Evolutionary conservation across 2,888 invertebrate species (phyloP).

Genomic region (Odontomyia ornata): DNA sequence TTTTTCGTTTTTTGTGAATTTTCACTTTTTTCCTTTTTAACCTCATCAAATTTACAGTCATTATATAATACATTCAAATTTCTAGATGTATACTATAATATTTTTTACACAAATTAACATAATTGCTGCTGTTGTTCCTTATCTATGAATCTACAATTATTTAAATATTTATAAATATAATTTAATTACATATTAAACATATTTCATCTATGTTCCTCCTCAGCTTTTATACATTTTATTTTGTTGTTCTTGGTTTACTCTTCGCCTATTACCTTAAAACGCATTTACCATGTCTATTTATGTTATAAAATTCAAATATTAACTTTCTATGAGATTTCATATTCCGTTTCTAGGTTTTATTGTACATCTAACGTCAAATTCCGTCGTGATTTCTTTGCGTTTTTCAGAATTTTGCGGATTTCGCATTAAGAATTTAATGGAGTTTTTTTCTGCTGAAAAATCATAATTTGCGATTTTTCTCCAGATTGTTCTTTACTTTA

Average conservation of each 20-base stretch:
- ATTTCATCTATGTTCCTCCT: not conserved
- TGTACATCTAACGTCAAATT: not conserved
- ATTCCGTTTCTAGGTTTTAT: slow-evolving; percentile 2
- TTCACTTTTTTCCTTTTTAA: not conserved
- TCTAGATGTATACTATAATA: slow-evolving; percentile 1
- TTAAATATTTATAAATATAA: slow-evolving; percentile 42
- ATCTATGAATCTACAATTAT: slow-evolving; percentile 12
- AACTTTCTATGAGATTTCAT: slow-evolving; percentile 34
- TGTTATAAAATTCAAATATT: slow-evolving; percentile 2
- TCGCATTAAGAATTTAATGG: too few relatives aligned
- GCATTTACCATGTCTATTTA: not conserved
- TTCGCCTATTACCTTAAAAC: not conserved
- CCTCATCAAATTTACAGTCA: slow-evolving; percentile 29
- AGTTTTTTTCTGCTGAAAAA: too few relatives aligned
- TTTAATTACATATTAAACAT: slow-evolving; percentile 42
- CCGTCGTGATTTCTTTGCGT: not conserved
- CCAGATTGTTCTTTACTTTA: too few relatives aligned
- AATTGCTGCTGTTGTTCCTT: slow-evolving; percentile 28
- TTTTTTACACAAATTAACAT: slow-evolving; percentile 41
- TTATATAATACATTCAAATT: slow-evolving; percentile 34
- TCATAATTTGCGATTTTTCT: too few relatives aligned
- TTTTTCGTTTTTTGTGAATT: slow-evolving; percentile 22
- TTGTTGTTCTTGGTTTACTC: slow-evolving; percentile 9
- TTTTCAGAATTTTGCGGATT: too few relatives aligned
- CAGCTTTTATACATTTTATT: not conserved